A percentile compares a stretch with the other conserved stretches of the same genome.
phyloP scores from a whole-genome alignment of 2,888 invertebrate genomes.

The Augochlorella aurata region DNA sequence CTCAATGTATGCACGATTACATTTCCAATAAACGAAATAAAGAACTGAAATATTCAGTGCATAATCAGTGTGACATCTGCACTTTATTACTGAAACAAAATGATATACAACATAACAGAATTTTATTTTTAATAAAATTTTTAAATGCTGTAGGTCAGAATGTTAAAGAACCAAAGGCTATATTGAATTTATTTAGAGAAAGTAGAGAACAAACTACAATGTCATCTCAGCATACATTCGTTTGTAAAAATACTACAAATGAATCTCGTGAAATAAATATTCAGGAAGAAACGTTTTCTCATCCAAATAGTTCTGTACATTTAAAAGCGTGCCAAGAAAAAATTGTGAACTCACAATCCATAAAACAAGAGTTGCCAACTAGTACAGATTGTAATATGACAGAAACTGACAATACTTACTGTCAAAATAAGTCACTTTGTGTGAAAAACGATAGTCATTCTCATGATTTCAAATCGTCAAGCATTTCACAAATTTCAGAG shows the following conservation, averaged over 20 bases:
- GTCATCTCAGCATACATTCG: slow-evolving; percentile 29
- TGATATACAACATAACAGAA: slow-evolving; percentile 41
- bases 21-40: slow-evolving; percentile 33
- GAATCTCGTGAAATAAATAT: slow-evolving; percentile 30
- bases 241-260: slow-evolving; percentile 36
- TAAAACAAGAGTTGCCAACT: slow-evolving; percentile 58
- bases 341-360: slow-evolving; percentile 42
- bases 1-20: slow-evolving; percentile 22
- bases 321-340: slow-evolving; percentile 57
- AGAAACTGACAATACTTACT: slow-evolving; percentile 28
- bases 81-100: slow-evolving; percentile 37
- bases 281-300: slow-evolving; percentile 44
- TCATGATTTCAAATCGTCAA: slow-evolving; percentile 25
- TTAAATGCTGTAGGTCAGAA: slow-evolving; percentile 41
- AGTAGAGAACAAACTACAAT: slow-evolving; percentile 36
- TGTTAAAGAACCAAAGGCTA: slow-evolving; percentile 42
- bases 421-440: slow-evolving; percentile 29
- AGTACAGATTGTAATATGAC: slow-evolving; percentile 44
- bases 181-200: slow-evolving; percentile 37
- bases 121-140: slow-evolving; percentile 38
- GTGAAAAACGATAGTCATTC: slow-evolving; percentile 26
- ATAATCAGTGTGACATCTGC: slow-evolving; percentile 38
- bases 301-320: slow-evolving; percentile 43
- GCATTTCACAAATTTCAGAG: slow-evolving; percentile 38
- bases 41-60: slow-evolving; percentile 39